Conservation (phyloP, 2,113 vertebrate species). For the Odontophorus gujanensis region DNA sequence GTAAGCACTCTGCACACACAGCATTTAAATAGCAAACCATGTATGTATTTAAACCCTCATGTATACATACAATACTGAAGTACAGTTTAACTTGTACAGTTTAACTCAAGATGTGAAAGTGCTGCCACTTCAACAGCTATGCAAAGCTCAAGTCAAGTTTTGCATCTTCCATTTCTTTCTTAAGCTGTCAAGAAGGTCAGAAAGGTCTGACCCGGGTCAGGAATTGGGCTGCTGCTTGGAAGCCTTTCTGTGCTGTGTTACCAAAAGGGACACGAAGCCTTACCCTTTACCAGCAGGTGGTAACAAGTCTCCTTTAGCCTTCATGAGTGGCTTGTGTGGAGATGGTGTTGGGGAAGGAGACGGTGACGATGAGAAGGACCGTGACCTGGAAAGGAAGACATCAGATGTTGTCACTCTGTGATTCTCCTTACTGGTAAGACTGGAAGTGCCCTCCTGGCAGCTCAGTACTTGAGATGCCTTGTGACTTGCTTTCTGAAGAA, state of each 20-base stretch:
- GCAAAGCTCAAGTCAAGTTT: neutral
- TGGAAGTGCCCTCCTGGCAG: neutral
- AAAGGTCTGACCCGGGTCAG: neutral
- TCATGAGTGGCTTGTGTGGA: slow-evolving; percentile 82
- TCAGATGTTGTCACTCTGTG: neutral
- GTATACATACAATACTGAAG: neutral
- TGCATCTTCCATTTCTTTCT: neutral
- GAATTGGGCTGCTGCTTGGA: neutral
- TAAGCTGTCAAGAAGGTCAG: neutral
- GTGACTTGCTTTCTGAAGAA: neutral
- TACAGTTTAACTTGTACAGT: neutral
- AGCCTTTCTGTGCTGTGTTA: neutral
- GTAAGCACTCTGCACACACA: neutral
- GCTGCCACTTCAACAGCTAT: neutral
- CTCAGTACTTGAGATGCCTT: neutral
- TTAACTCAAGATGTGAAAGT: neutral
- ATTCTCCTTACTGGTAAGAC: neutral
- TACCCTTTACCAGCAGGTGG: slow-evolving; percentile 85
- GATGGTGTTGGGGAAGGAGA: slow-evolving; percentile 89
- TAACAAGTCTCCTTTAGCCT: slow-evolving; percentile 86
- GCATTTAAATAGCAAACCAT: neutral
- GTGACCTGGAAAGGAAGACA: slow-evolving; percentile 79
- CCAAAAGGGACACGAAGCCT: neutral
- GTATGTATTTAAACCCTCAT: neutral
- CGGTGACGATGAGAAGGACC: slow-evolving; percentile 91